A percentile compares a stretch with the other conserved stretches of the same genome.
phyloP scores from a whole-genome alignment of 2,888 invertebrate genomes.

The Xestia sexstrigata region DNA sequence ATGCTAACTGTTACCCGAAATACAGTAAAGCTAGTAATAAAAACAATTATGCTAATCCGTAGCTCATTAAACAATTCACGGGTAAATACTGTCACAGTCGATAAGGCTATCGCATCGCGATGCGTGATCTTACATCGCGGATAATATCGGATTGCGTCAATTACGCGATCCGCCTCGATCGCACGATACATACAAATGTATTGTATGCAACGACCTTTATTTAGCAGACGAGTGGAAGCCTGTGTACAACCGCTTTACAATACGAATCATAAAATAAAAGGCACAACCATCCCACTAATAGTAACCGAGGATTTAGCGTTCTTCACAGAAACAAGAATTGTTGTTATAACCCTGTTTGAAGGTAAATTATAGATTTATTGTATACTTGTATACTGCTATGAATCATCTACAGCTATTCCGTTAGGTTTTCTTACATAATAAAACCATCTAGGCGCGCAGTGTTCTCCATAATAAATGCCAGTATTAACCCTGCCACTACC shows the following conservation, averaged over 20 bases:
- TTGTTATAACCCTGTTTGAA: constrained; percentile 26
- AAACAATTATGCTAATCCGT: constrained; percentile 83
- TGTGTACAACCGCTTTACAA: constrained; percentile 59
- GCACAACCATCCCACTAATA: constrained; percentile 45
- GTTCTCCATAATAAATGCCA: constrained; percentile 57
- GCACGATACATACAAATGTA: constrained; percentile 87
- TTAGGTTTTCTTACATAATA: constrained; percentile 59
- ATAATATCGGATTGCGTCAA: constrained; percentile 89
- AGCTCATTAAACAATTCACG: constrained; percentile 84
- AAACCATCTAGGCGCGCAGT: constrained; percentile 53
- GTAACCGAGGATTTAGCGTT: constrained; percentile 41
- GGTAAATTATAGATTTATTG: constrained; percentile 47
- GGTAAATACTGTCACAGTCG: constrained; percentile 83
- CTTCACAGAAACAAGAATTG: constrained; percentile 35
- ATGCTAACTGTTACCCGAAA: constrained; percentile 22
- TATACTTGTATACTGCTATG: constrained; percentile 37
- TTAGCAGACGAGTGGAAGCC: constrained; percentile 62
- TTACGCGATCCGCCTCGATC: constrained; percentile 87
- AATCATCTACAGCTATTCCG: constrained; percentile 55
- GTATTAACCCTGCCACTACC: constrained; percentile 55
- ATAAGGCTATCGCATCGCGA: constrained; percentile 86
- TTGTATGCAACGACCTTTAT: constrained; percentile 85
- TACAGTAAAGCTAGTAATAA: constrained; percentile 66
- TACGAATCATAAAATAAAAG: constrained; percentile 62
- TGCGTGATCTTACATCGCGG: constrained; percentile 87